Evolutionary conservation across 1,140 invertebrate genomes (phyloP).

Genomic region (Hypothenemus hampei): DNA sequence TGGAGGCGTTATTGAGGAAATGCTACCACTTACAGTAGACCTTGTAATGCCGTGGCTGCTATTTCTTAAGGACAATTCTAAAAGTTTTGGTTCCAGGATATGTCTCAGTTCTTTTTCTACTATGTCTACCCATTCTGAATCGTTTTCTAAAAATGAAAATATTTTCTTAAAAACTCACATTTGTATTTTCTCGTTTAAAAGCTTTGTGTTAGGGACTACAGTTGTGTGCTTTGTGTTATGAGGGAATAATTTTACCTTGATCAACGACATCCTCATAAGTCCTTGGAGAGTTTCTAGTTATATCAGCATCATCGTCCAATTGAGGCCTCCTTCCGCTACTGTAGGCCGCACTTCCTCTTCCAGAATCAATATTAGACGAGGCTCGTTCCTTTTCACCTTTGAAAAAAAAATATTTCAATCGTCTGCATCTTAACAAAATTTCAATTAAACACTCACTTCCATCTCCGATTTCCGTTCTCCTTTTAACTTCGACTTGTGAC

Average conservation of each 20-base stretch:
- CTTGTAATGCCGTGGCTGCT: slow-evolving; percentile 47
- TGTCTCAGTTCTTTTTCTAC: slow-evolving; percentile 74
- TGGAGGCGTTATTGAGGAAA: slow-evolving; percentile 68
- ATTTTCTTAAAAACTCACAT: too few relatives aligned
- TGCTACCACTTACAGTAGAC: slow-evolving; percentile 60
- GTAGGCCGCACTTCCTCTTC: slow-evolving; percentile 68
- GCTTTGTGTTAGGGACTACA: too few relatives aligned
- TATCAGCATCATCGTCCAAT: slow-evolving; percentile 46
- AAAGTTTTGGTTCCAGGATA: slow-evolving; percentile 66
- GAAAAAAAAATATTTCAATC: not conserved
- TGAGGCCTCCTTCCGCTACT: slow-evolving; percentile 61
- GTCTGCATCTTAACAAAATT: not conserved
- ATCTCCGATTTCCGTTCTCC: slow-evolving; percentile 11
- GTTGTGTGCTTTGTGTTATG: not conserved
- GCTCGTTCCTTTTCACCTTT: slow-evolving; percentile 53
- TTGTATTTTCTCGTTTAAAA: too few relatives aligned
- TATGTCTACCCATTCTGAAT: slow-evolving; percentile 78
- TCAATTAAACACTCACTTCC: not conserved
- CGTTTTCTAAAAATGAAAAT: slow-evolving; percentile 51
- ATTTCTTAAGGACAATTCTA: slow-evolving; percentile 50
- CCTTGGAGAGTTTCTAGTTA: slow-evolving; percentile 39
- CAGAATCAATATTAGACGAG: slow-evolving; percentile 69
- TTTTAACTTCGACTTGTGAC: slow-evolving; percentile 5
- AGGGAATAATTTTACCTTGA: slow-evolving; percentile 17
- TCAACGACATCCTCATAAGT: slow-evolving; percentile 29